Evolutionary conservation across 2,113 vertebrate species (phyloP).

Genomic region (Archilochus colubris): DNA sequence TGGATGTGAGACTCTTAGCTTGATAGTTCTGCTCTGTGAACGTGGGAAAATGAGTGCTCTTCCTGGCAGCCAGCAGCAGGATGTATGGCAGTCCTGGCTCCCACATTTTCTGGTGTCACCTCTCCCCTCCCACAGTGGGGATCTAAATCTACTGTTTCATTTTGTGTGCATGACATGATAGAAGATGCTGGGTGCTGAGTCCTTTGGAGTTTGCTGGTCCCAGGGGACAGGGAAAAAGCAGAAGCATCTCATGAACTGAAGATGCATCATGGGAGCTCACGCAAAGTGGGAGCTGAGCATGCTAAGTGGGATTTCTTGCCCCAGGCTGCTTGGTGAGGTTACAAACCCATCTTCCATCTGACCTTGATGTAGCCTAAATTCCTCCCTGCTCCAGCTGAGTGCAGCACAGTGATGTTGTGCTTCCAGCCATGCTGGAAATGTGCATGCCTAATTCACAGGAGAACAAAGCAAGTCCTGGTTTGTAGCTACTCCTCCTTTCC

Average conservation of each 20-base stretch:
- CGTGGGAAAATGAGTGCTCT: background rate
- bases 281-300: background rate
- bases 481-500: accelerated
- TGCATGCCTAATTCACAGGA: background rate
- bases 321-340: background rate
- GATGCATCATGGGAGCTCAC: background rate
- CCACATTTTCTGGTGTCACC: background rate
- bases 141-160: background rate
- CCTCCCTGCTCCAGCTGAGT: background rate
- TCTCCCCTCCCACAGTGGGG: background rate
- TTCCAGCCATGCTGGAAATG: background rate
- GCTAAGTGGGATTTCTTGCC: background rate
- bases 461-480: background rate
- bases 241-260: background rate
- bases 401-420: accelerated
- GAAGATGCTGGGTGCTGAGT: background rate
- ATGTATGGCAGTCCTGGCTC: background rate
- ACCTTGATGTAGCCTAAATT: background rate
- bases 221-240: background rate
- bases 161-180: background rate
- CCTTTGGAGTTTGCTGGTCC: background rate
- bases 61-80: background rate
- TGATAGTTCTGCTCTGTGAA: background rate
- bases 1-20: too few relatives aligned
- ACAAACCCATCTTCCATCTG: background rate